Percentiles rank a stretch among this genome's conserved stretches.
These are phyloP conservation scores for Orycteropus afer DNA, from an alignment of 2,113 vertebrate species.

Conservation along the genomic window DNA sequence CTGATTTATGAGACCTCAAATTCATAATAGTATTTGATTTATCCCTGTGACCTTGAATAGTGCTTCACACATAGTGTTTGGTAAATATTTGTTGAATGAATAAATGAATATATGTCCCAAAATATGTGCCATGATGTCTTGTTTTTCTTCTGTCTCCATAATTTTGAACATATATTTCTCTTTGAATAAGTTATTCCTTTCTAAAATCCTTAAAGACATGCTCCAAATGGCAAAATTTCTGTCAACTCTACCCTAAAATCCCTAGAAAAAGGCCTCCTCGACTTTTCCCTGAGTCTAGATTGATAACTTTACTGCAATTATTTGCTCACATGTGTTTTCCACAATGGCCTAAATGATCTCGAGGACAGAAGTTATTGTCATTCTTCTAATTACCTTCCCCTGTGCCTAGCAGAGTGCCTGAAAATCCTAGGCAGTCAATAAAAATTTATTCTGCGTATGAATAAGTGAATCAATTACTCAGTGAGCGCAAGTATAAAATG, in stretches of 20 bases:
- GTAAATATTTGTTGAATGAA: constrained; percentile 38
- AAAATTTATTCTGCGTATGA: neutral
- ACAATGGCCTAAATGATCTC: neutral
- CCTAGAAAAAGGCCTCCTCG: neutral
- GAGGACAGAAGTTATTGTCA: constrained; percentile 5
- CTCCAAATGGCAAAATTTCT: neutral
- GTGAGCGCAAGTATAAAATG: constrained; percentile 21
- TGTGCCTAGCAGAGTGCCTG: neutral
- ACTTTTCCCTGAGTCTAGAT: neutral
- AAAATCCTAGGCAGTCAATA: neutral
- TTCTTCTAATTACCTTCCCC: constrained; percentile 13
- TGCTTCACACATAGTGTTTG: neutral
- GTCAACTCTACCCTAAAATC: neutral
- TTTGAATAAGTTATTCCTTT: constrained; percentile 27
- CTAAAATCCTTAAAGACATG: constrained; percentile 11
- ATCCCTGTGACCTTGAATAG: neutral
- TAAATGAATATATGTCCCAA: neutral
- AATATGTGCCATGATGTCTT: neutral
- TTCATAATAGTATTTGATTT: constrained; percentile 10
- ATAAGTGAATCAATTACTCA: neutral
- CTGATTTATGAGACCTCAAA: constrained; percentile 3
- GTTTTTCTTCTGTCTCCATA: neutral
- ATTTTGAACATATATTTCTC: constrained; percentile 39
- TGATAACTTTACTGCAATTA: neutral
- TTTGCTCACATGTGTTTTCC: constrained; percentile 11